Evolutionary conservation across 2,113 vertebrate species (phyloP).

Genomic region (Menidia beryllina): DNA sequence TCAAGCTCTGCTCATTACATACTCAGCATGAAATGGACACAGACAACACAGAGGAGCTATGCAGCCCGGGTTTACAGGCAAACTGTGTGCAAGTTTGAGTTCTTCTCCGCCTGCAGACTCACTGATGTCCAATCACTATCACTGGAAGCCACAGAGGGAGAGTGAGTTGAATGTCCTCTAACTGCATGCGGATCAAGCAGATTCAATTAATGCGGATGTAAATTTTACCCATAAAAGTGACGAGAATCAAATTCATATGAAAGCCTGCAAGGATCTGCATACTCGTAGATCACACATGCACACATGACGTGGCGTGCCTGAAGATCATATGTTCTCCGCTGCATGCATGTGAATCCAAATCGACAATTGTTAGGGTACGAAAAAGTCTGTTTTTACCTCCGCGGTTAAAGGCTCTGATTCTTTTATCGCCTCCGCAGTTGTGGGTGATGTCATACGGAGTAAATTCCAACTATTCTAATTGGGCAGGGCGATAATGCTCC

Average conservation of each 20-base stretch:
- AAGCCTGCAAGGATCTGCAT: slow-evolving; percentile 26
- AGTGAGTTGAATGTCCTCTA: slow-evolving; percentile 56
- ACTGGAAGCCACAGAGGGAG: slow-evolving; percentile 44
- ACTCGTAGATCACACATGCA: slow-evolving; percentile 9
- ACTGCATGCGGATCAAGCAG: slow-evolving; percentile 52
- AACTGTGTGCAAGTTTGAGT: slow-evolving; percentile 33
- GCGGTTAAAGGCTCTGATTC: slow-evolving; percentile 14
- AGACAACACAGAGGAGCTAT: slow-evolving; percentile 50
- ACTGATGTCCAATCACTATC: slow-evolving; percentile 49
- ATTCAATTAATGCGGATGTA: slow-evolving; percentile 68
- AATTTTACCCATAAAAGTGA: slow-evolving; percentile 71
- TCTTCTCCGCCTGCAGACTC: slow-evolving; percentile 12
- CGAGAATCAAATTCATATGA: slow-evolving; percentile 42
- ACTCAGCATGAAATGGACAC: slow-evolving; percentile 71
- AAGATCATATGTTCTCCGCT: slow-evolving; percentile 3
- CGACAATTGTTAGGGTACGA: background rate
- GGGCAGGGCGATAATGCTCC: slow-evolving; percentile 63
- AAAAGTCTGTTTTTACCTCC: slow-evolving; percentile 19
- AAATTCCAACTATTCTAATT: slow-evolving; percentile 66
- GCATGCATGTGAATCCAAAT: background rate
- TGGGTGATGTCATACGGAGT: slow-evolving; percentile 58
- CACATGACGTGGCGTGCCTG: slow-evolving; percentile 6
- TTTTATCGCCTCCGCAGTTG: slow-evolving; percentile 17
- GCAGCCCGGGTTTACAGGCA: slow-evolving; percentile 48
- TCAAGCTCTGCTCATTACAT: slow-evolving; percentile 74